Conservation (phyloP, 2,113 vertebrate genomes). For the Cheirogaleus medius region DNA sequence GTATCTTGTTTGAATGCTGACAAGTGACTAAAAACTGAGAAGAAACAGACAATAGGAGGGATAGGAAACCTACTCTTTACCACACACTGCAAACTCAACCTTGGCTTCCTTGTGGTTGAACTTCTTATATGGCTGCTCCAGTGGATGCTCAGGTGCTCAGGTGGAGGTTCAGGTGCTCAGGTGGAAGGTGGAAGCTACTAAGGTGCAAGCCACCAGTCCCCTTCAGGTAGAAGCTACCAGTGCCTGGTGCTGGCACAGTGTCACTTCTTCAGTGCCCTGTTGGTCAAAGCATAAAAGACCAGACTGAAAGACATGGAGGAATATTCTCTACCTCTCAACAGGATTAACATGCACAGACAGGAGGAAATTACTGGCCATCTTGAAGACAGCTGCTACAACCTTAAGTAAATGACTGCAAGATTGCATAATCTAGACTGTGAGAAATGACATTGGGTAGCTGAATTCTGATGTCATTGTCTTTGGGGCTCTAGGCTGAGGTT, state of each 20-base stretch:
- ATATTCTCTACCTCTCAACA: background rate
- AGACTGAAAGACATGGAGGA: background rate
- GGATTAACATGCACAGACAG: background rate
- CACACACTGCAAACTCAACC: background rate
- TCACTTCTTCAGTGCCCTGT: background rate
- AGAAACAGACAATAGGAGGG: background rate
- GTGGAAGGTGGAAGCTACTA: background rate
- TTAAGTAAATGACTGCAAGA: background rate
- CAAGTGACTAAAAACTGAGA: background rate
- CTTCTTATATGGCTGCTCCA: background rate
- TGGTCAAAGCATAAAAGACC: background rate
- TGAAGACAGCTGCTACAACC: background rate
- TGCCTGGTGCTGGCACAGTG: background rate
- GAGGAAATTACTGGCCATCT: background rate
- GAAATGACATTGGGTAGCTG: background rate
- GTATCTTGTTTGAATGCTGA: background rate
- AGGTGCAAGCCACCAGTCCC: background rate
- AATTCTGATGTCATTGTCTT: background rate
- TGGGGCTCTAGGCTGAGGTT: background rate
- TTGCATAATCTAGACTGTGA: background rate
- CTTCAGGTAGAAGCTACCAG: background rate
- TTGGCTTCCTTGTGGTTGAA: background rate
- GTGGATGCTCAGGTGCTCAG: background rate
- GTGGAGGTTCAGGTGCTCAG: background rate
- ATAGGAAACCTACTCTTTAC: background rate